Conservation (phyloP, 92 coral and sea anemone species). For the Scolanthus callimorphus region DNA sequence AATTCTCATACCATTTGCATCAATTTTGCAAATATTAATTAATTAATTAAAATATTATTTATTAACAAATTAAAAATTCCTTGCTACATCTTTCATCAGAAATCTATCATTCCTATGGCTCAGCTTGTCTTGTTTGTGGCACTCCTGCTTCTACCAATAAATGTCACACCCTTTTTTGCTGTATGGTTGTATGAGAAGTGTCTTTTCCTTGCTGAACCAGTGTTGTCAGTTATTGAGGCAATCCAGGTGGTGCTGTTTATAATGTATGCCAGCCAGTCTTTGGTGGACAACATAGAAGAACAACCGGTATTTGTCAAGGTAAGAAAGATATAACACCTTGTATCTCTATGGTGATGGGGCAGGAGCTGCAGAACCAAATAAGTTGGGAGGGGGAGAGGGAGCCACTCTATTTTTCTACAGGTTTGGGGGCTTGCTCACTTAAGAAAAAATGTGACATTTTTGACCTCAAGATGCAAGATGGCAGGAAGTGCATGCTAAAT, state of each 20-base stretch:
- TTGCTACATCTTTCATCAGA: conserved; percentile 43
- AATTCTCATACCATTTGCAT: background rate
- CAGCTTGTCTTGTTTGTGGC: conserved; percentile 49
- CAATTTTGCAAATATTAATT: background rate
- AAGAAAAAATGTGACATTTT: too few species aligned
- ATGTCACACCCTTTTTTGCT: conserved; percentile 50
- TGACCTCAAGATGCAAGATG: too few species aligned
- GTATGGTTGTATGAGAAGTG: conserved; percentile 77
- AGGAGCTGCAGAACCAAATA: too few species aligned
- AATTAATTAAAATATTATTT: background rate
- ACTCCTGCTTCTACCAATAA: conserved; percentile 68
- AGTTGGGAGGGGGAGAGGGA: too few species aligned
- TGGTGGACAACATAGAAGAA: conserved; percentile 73
- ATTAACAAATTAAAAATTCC: background rate
- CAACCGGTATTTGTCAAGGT: conserved; percentile 69
- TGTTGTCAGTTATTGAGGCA: conserved; percentile 65
- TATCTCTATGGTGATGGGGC: too few species aligned
- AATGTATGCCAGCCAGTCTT: conserved; percentile 62
- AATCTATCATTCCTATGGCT: conserved; percentile 68
- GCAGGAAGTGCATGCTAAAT: too few species aligned
- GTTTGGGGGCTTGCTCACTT: too few species aligned
- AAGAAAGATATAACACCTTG: too few species aligned
- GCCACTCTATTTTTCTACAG: too few species aligned
- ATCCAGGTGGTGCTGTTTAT: conserved; percentile 49
- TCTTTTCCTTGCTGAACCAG: conserved; percentile 50